Evolutionary conservation across 2,888 invertebrate genomes (phyloP).

Genomic region (Drosophila rubida): DNA sequence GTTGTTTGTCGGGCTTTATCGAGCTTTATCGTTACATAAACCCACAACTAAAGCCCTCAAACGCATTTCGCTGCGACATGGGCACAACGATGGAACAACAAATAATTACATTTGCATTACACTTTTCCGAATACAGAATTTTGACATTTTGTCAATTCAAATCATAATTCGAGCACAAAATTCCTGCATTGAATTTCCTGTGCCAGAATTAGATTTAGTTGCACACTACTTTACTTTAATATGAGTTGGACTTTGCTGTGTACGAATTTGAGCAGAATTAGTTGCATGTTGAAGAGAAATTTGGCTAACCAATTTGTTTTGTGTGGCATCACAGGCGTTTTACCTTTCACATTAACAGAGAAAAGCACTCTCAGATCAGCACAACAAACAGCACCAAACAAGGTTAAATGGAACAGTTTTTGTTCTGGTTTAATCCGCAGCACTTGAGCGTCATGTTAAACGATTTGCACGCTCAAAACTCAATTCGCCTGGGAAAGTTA

Average conservation of each 20-base stretch:
- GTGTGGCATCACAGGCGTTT: neutral
- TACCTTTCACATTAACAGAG: neutral
- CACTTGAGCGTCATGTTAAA: slow-evolving; percentile 30
- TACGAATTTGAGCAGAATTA: too few relatives aligned
- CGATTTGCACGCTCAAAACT: slow-evolving; percentile 23
- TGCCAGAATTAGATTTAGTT: too few relatives aligned
- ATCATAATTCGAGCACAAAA: neutral
- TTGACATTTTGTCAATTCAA: neutral
- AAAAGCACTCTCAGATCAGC: neutral
- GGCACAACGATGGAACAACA: slow-evolving; percentile 9
- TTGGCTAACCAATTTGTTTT: neutral
- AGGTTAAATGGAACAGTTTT: neutral
- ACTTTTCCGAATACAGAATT: neutral
- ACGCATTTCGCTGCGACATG: slow-evolving; percentile 33
- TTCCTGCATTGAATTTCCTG: too few relatives aligned
- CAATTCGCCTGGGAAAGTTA: slow-evolving; percentile 49
- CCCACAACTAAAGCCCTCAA: slow-evolving; percentile 40
- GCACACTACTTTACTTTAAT: too few relatives aligned
- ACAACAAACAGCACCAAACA: neutral
- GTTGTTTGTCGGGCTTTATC: slow-evolving; percentile 53
- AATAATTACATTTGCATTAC: slow-evolving; percentile 13
- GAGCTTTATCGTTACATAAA: slow-evolving; percentile 43
- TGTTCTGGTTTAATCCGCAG: slow-evolving; percentile 1
- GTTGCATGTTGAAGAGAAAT: neutral
- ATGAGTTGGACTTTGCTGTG: too few relatives aligned